These are phyloP conservation scores for Iphiclides podalirius DNA, from an alignment of 2,888 invertebrate genomes.

Conservation along the genomic window DNA sequence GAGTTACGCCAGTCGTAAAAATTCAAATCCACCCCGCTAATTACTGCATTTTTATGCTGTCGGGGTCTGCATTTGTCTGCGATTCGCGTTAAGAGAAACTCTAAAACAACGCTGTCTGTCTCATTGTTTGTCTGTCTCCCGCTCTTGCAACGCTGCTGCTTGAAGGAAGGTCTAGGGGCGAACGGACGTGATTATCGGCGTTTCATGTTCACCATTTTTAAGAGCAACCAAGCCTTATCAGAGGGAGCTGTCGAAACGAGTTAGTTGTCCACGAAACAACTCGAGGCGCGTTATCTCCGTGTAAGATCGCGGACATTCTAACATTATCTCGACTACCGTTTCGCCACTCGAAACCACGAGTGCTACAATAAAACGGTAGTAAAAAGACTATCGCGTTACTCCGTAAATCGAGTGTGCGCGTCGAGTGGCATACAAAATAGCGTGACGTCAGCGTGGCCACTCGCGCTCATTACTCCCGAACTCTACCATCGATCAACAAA, in stretches of 20 bases:
- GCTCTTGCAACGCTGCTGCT: too few relatives aligned
- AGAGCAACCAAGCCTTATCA: conserved; percentile 9
- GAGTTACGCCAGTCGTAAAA: neutral
- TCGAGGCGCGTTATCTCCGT: conserved; percentile 11
- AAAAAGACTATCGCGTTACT: conserved; percentile 14
- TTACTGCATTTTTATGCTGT: too few relatives aligned
- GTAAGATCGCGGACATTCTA: conserved; percentile 15
- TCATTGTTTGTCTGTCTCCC: too few relatives aligned
- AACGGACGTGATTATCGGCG: neutral
- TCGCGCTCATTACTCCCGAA: too few relatives aligned
- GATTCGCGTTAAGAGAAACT: too few relatives aligned
- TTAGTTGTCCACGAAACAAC: conserved; percentile 11
- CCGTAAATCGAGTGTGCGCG: neutral
- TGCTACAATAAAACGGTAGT: conserved; percentile 11
- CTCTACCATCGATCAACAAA: too few relatives aligned
- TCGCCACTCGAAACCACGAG: conserved; percentile 16
- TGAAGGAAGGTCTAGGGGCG: neutral
- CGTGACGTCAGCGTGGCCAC: neutral
- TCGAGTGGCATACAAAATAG: conserved; percentile 15
- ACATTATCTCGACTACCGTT: conserved; percentile 17
- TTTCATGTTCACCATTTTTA: conserved; percentile 3
- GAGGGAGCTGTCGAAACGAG: conserved; percentile 11
- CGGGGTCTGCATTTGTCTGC: too few relatives aligned
- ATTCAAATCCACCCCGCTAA: too few relatives aligned
- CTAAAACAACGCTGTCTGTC: too few relatives aligned